These are phyloP conservation scores for Phaethornis superciliosus DNA, from an alignment of 2,113 vertebrate species.

Conservation along the genomic window DNA sequence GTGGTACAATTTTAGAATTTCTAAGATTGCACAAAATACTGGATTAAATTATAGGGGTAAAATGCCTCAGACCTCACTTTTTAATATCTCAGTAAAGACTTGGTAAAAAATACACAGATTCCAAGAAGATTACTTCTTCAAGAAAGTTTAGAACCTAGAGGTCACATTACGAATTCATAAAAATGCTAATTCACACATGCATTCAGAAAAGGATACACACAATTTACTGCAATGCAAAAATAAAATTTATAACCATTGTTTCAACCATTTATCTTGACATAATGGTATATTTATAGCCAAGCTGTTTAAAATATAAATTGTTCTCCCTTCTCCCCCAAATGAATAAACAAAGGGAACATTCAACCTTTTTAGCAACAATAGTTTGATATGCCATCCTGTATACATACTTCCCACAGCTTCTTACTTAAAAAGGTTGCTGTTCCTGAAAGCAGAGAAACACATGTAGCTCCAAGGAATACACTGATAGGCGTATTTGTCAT, in stretches of 20 bases:
- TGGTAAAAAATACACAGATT: not conserved
- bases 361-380: not conserved
- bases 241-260: slow-evolving; percentile 27
- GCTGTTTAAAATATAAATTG: slow-evolving; percentile 35
- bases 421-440: slow-evolving; percentile 42
- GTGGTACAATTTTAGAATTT: not conserved
- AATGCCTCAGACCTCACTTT: not conserved
- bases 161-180: slow-evolving; percentile 20
- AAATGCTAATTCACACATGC: slow-evolving; percentile 32
- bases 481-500: slow-evolving; percentile 47
- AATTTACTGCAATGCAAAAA: slow-evolving; percentile 33
- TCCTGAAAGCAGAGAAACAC: slow-evolving; percentile 36
- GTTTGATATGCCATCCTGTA: not conserved
- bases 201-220: slow-evolving; percentile 5
- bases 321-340: not conserved
- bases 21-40: not conserved
- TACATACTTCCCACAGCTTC: not conserved
- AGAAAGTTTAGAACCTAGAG: slow-evolving; percentile 27
- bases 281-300: not conserved
- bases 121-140: not conserved
- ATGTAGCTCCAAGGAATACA: slow-evolving; percentile 25
- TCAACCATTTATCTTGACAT: slow-evolving; percentile 33
- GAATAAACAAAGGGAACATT: slow-evolving; percentile 47
- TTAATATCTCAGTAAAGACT: not conserved
- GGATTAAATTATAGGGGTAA: not conserved